A percentile compares a stretch with the other conserved stretches of the same genome.
Evolutionary conservation across 2,797 vertebrate species (phyloP).

Genomic region (Heterohyrax brucei): DNA sequence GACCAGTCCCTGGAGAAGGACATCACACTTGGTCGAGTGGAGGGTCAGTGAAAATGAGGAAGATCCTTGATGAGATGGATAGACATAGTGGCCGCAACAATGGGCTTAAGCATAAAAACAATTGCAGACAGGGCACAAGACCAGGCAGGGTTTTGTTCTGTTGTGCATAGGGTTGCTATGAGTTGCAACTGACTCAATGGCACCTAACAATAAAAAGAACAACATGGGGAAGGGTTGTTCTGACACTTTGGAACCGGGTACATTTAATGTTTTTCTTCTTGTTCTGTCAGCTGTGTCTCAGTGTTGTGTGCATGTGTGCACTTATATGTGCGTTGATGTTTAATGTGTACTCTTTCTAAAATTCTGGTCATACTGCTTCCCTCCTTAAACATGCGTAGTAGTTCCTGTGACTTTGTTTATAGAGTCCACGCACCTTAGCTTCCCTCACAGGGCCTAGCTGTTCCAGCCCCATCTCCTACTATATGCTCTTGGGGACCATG

Average conservation of each 20-base stretch:
- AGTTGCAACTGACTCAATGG: too few relatives aligned
- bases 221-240: background rate
- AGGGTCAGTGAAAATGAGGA: too few relatives aligned
- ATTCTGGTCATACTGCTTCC: background rate
- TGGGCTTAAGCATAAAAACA: too few relatives aligned
- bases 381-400: background rate
- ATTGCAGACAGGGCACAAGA: too few relatives aligned
- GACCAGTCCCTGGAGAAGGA: too few relatives aligned
- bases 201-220: background rate
- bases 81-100: too few relatives aligned
- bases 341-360: background rate
- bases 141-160: too few relatives aligned
- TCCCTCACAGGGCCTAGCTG: background rate
- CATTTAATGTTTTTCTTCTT: background rate
- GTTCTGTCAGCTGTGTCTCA: background rate
- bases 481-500: background rate
- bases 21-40: too few relatives aligned
- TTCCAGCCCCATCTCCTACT: background rate
- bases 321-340: background rate
- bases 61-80: too few relatives aligned
- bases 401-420: background rate
- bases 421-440: slow-evolving; percentile 5
- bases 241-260: background rate
- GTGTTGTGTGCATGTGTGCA: background rate
- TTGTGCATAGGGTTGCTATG: too few relatives aligned